A percentile compares a stretch with the other conserved stretches of the same genome.
phyloP scores from a whole-genome alignment of 92 coral and sea anemone species.

The Parazoanthus atlanticus region DNA sequence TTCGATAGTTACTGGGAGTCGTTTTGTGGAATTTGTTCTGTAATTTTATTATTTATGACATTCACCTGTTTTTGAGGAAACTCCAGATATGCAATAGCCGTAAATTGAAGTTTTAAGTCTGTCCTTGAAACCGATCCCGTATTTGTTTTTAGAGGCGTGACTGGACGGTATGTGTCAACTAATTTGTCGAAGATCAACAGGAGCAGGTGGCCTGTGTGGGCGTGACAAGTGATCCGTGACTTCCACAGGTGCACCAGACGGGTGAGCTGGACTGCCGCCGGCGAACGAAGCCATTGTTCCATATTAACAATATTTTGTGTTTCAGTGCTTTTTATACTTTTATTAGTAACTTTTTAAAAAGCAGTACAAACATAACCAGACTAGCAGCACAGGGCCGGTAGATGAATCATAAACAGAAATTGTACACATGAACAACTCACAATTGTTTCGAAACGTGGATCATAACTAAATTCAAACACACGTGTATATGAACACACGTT shows the following conservation, averaged over 20 bases:
- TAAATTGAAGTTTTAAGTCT: background rate
- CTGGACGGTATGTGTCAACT: background rate
- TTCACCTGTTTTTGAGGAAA: background rate
- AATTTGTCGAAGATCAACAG: constrained; percentile 11
- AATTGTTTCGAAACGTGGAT: background rate
- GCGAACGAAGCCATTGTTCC: too few species aligned
- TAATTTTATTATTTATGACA: too few species aligned
- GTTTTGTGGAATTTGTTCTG: too few species aligned
- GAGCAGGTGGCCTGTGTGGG: constrained; percentile 9
- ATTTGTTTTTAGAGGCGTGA: background rate
- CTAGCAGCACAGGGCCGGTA: background rate
- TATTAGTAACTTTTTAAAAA: too few species aligned
- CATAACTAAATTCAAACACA: background rate
- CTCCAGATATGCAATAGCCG: background rate
- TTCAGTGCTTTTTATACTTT: background rate
- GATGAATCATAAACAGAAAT: background rate
- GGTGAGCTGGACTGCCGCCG: background rate
- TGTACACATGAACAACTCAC: background rate
- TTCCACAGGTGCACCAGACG: constrained; percentile 6
- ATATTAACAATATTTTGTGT: too few species aligned
- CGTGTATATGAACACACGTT: background rate
- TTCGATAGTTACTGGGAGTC: background rate
- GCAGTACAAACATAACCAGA: background rate
- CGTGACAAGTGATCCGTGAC: constrained; percentile 21
- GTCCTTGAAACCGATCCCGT: background rate